Conservation (phyloP, 1,140 invertebrate species). For the Penaeus japonicus region DNA sequence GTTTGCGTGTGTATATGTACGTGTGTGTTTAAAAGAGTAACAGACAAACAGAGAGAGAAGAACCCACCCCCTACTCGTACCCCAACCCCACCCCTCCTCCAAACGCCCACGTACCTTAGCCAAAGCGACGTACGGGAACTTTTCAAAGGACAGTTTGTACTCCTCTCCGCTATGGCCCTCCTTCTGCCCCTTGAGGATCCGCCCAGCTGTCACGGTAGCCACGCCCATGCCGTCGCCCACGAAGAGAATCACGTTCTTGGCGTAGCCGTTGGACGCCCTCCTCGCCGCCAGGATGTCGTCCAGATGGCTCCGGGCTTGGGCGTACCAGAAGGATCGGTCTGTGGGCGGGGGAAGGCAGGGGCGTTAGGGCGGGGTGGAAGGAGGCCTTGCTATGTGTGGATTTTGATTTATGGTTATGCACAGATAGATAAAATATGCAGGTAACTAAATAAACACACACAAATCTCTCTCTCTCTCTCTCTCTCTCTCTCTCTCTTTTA, state of each 20-base stretch:
- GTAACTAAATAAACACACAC: too few species aligned
- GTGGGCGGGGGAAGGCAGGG: neutral
- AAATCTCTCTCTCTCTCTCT: too few species aligned
- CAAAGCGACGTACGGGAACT: conserved; percentile 82
- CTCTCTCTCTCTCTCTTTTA: too few species aligned
- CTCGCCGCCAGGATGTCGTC: neutral
- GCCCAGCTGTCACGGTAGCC: conserved; percentile 37
- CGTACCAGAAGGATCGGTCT: neutral
- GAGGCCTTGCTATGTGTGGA: neutral
- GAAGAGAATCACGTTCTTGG: neutral
- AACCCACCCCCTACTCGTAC: too few species aligned
- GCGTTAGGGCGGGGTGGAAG: neutral
- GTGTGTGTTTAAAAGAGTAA: too few species aligned
- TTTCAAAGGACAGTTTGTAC: conserved; percentile 78
- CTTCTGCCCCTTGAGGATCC: conserved; percentile 53
- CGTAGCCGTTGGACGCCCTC: neutral
- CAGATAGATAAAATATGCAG: too few species aligned
- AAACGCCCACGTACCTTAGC: conserved; percentile 74
- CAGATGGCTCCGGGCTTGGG: neutral
- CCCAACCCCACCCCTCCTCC: too few species aligned
- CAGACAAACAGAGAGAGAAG: too few species aligned
- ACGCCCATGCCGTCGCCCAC: conserved; percentile 52
- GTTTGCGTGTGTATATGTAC: too few species aligned
- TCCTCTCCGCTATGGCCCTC: conserved; percentile 69
- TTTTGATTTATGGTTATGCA: neutral